These are phyloP conservation scores for Potamarius usumacintae DNA, from an alignment of 2,113 vertebrate species.

Conservation along the genomic window DNA sequence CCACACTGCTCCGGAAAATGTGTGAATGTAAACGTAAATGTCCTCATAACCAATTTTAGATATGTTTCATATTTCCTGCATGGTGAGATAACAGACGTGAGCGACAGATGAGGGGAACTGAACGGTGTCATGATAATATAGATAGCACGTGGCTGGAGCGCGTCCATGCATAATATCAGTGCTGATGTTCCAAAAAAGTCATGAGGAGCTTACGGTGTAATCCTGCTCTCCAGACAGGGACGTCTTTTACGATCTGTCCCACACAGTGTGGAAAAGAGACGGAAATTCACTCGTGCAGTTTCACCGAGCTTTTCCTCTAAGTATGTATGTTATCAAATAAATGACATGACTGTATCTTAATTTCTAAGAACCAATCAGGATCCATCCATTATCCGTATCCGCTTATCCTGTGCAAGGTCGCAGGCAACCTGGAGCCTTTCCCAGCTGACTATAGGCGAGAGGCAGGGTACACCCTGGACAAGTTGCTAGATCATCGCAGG, in stretches of 20 bases:
- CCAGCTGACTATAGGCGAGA: no score
- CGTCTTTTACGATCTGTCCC: neutral
- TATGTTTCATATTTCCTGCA: slow-evolving; percentile 11
- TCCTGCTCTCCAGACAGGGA: neutral
- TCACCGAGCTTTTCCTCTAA: neutral
- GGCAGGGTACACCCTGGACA: no score
- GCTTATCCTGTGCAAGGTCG: no score
- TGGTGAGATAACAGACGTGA: neutral
- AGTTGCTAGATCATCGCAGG: no score
- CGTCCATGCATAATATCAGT: neutral
- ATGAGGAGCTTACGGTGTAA: neutral
- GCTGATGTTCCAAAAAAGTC: neutral
- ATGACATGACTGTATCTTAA: neutral
- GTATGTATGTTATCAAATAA: neutral
- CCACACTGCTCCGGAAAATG: neutral
- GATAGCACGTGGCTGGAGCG: neutral
- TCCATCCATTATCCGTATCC: no score
- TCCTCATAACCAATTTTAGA: slow-evolving; percentile 26
- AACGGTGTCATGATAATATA: neutral
- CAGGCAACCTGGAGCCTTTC: no score
- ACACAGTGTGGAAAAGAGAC: neutral
- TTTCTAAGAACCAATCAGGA: neutral
- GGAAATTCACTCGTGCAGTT: no score
- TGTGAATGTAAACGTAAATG: slow-evolving; percentile 5
- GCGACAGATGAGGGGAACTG: neutral